phyloP scores from a whole-genome alignment of 2,113 vertebrate species.

The Hiodon alosoides region DNA sequence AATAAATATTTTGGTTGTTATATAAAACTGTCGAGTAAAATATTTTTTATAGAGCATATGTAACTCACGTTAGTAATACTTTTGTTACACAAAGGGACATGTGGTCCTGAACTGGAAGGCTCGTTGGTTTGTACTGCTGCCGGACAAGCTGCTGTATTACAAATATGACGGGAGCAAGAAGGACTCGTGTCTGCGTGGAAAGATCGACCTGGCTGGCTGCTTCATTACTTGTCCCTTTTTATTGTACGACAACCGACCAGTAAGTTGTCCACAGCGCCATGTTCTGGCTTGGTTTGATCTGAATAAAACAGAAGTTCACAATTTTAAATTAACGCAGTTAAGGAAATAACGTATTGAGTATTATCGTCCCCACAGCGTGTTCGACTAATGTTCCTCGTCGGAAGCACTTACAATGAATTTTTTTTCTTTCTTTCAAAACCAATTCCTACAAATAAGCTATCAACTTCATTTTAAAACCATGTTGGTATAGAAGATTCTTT shows the following conservation, averaged over 20 bases:
- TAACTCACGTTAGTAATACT: no score
- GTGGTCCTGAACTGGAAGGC: constrained; percentile 93
- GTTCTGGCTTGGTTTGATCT: neutral
- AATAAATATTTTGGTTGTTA: no score
- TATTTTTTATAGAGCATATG: no score
- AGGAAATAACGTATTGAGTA: no score
- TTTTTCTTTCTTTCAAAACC: neutral
- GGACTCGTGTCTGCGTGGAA: constrained; percentile 75
- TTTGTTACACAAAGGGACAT: constrained; percentile 68
- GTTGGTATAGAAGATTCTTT: neutral
- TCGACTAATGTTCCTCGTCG: neutral
- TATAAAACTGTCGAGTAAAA: no score
- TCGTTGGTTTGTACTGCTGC: constrained; percentile 82
- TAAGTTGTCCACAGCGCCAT: constrained; percentile 42
- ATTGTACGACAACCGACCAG: constrained; percentile 82
- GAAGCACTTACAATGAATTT: no score
- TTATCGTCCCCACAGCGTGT: no score
- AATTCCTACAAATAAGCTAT: neutral
- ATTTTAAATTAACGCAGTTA: no score
- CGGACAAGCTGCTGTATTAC: constrained; percentile 86
- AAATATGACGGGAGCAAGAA: constrained; percentile 77
- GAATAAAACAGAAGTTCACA: neutral
- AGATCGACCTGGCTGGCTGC: constrained; percentile 73
- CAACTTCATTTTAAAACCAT: no score
- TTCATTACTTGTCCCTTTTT: constrained; percentile 81